Evolutionary conservation across 2,888 invertebrate genomes (phyloP).

Genomic region (Pelosia muscerda): DNA sequence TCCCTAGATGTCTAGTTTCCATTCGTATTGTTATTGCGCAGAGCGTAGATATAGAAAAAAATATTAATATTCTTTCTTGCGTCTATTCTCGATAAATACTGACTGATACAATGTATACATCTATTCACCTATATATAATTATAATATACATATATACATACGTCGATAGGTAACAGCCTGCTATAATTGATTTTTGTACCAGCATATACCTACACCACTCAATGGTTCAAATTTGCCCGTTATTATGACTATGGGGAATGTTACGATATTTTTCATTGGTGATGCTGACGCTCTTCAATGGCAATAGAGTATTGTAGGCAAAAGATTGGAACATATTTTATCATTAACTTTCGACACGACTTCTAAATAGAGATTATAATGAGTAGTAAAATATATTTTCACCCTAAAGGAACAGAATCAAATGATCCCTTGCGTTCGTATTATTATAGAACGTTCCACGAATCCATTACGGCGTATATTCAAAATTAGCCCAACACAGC

Average conservation of each 20-base stretch:
- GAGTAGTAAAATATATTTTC: background rate
- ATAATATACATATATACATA: no score
- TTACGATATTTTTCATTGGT: no score
- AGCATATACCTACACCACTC: no score
- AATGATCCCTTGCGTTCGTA: slow-evolving; percentile 24
- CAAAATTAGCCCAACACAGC: slow-evolving; percentile 40
- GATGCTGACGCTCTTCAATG: no score
- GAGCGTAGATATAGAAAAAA: background rate
- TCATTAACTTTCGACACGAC: background rate
- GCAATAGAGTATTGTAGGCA: no score
- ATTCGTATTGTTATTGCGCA: slow-evolving; percentile 35
- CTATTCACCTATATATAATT: background rate
- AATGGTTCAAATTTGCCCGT: no score
- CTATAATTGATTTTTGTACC: no score
- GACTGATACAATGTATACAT: background rate
- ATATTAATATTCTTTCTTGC: background rate
- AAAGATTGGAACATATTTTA: no score
- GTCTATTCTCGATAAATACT: background rate
- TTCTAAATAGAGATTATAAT: background rate
- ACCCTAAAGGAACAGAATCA: slow-evolving; percentile 13
- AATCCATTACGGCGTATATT: slow-evolving; percentile 42
- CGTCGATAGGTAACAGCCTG: no score
- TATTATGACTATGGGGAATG: no score
- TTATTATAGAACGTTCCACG: slow-evolving; percentile 30
- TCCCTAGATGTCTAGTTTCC: slow-evolving; percentile 33